Conservation (phyloP, 2,113 vertebrate genomes). For the Proterorhinus semilunaris region DNA sequence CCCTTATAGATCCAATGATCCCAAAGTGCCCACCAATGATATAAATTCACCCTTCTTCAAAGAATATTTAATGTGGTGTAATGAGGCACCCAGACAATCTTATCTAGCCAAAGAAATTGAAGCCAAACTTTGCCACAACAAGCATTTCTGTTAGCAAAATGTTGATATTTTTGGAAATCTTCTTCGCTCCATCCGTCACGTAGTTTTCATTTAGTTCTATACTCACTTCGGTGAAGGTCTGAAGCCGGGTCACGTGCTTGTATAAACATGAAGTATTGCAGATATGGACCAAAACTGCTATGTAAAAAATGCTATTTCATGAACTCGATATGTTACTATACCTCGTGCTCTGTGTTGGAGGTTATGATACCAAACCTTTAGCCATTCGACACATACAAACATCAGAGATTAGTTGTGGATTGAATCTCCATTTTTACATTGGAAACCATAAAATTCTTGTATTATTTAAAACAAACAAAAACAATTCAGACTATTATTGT, state of each 20-base stretch:
- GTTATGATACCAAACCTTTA: background rate
- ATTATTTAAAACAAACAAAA: background rate
- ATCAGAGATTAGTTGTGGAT: background rate
- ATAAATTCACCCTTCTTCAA: no score
- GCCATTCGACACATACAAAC: background rate
- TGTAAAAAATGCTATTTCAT: conserved; percentile 13
- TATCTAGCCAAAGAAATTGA: no score
- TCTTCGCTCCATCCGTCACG: background rate
- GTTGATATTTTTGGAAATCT: background rate
- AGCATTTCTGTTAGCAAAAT: background rate
- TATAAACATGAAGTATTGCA: background rate
- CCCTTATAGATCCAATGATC: no score
- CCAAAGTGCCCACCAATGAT: no score
- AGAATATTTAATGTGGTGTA: no score
- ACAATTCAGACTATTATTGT: background rate
- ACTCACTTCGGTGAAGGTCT: background rate
- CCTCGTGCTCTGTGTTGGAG: background rate
- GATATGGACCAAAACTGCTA: conserved; percentile 12
- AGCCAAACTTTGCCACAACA: no score
- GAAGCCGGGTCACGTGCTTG: conserved; percentile 1
- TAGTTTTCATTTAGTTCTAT: background rate
- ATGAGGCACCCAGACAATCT: no score
- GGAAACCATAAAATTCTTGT: background rate
- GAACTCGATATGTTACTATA: background rate
- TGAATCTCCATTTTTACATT: background rate